phyloP scores from a whole-genome alignment of 1,140 invertebrate species.

The Drosophila hydei region DNA sequence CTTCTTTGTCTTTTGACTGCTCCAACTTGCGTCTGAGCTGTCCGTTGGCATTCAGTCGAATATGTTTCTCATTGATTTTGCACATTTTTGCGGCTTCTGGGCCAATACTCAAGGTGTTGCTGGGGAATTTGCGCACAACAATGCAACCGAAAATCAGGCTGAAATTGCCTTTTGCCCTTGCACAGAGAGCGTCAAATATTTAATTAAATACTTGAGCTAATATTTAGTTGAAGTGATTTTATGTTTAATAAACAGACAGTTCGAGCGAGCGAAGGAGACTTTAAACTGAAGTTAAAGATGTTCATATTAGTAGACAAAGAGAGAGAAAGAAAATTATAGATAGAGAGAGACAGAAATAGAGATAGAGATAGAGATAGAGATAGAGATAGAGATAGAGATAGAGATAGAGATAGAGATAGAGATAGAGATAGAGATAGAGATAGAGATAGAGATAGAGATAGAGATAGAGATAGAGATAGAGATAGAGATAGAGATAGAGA shows the following conservation, averaged over 20 bases:
- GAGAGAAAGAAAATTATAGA: too few relatives aligned
- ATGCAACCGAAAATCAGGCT: conserved; percentile 8
- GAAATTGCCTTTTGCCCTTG: conserved; percentile 20
- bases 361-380: too few relatives aligned
- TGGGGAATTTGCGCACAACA: conserved; percentile 19
- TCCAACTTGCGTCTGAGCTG: not conserved
- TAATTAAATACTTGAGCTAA: conserved; percentile 27
- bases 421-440: too few relatives aligned
- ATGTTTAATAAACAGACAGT: not conserved
- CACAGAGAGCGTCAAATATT: conserved; percentile 8
- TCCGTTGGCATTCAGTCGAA: conserved; percentile 43
- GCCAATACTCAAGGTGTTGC: conserved; percentile 31
- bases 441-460: too few relatives aligned
- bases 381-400: too few relatives aligned
- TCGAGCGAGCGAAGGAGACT: not conserved
- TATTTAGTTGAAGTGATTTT: conserved; percentile 6
- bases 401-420: too few relatives aligned
- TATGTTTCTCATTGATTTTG: conserved; percentile 45
- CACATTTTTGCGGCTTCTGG: conserved; percentile 35
- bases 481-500: too few relatives aligned
- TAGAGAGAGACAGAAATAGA: too few relatives aligned
- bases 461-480: too few relatives aligned
- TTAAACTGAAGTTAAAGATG: not conserved
- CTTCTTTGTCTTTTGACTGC: conserved; percentile 27
- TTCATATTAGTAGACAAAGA: too few relatives aligned